phyloP scores from a whole-genome alignment of 2,888 invertebrate genomes.

The Holacanthella duospinosa region DNA sequence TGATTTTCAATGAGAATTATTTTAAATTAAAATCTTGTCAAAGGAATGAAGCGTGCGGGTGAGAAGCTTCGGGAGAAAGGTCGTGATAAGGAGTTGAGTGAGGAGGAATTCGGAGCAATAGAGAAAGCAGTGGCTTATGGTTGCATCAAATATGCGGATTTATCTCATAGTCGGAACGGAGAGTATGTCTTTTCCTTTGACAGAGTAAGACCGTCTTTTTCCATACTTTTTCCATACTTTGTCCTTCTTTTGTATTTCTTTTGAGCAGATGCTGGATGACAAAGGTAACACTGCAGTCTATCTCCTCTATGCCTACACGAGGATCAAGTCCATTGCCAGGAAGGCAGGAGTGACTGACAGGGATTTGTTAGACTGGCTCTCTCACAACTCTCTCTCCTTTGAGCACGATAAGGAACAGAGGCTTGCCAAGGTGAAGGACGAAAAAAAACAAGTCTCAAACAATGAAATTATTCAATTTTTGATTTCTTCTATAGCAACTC shows the following conservation, averaged over 20 bases:
- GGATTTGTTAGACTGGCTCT: conserved; percentile 52
- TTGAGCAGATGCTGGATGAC: conserved; percentile 86
- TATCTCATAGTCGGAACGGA: conserved; percentile 80
- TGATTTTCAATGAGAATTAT: not conserved
- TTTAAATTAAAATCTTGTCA: not conserved
- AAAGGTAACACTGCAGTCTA: conserved; percentile 98
- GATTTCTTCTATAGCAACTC: conserved; percentile 46
- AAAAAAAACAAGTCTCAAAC: conserved; percentile 34
- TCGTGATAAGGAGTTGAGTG: conserved; percentile 67
- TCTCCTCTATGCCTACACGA: conserved; percentile 81
- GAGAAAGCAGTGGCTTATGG: conserved; percentile 92
- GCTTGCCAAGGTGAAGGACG: conserved; percentile 75
- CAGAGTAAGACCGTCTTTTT: conserved; percentile 47
- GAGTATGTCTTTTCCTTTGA: conserved; percentile 98
- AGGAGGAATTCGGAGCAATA: conserved; percentile 68
- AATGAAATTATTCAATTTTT: not conserved
- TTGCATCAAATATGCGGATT: conserved; percentile 96
- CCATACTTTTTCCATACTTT: not conserved
- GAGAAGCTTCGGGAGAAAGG: conserved; percentile 79
- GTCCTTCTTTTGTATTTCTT: not conserved
- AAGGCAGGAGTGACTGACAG: conserved; percentile 58
- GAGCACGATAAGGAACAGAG: conserved; percentile 91
- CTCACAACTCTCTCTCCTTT: conserved; percentile 54
- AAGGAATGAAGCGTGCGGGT: conserved; percentile 60
- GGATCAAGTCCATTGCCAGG: conserved; percentile 82